Base-by-base conservation (phyloP, 2,888 invertebrate species). In the Erannis defoliaria region DNA sequence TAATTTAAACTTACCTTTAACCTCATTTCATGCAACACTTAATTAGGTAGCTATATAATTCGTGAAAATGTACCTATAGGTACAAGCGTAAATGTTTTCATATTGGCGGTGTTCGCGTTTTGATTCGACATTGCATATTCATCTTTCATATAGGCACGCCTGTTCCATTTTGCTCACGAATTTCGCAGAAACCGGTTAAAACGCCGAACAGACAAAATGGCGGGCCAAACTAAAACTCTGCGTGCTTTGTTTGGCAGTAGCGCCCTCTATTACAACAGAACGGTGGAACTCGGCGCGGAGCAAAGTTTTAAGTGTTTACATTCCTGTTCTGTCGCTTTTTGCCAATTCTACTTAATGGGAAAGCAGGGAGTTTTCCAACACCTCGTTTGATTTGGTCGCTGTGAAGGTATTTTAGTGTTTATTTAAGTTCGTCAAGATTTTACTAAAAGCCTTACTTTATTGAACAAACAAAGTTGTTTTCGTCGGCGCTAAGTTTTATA, bases 231-330 rank as follows among this genome's bases (percentile, higher is more conserved):
- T 84, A 86, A 84, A 87, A 88, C 83, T 84, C 81, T 70, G 77
- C 81, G 64, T 79, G 85, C 88, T 86, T 88, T 90, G 88, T 90
- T 89, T 89, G 88, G 83, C 80, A 82, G 83, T 79, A 84, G 84
- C 86, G 84, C 86, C 86, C 86, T 85, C 87, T 87, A 83, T 84
- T 85, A 84, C 82, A 75, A 71, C 71, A 78, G 70, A 80, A 79
- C 82, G 78, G 81, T 73, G 77, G 75, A 86, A 85, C 85, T 82
- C 82, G 60, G 73, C 78, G 74, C 75, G 73, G 84, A 82, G 85
- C 77, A 88, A 90, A 90, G 88, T 91, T 90, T 91, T 89, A 90
- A 91, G 90, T 91, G 90, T 90, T 91, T 91, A 90, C 88, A 89
- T 89, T 91, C 84, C 85, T 86, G 89, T 89, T 88, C 86, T 85